Evolutionary conservation across 2,797 vertebrate genomes (phyloP), one percentile per base, ranked within the genome.

Genomic region (Vespertilio murinus): DNA sequence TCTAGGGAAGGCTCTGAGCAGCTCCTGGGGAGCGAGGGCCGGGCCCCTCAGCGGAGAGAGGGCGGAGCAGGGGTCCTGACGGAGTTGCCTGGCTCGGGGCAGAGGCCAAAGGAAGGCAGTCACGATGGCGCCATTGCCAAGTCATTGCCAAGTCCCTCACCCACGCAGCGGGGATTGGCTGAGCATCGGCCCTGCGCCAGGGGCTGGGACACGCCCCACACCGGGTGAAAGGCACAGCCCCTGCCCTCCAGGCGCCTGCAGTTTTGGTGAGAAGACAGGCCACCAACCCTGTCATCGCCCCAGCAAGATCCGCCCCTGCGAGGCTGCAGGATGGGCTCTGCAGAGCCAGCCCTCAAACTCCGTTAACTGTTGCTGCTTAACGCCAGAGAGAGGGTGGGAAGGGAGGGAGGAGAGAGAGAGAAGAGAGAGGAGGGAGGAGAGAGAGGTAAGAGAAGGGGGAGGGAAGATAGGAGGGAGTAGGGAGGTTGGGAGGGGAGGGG

Each of bases 161-260:
- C 94, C 33, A 79, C 8, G 70, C 23, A 4, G 78, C 81, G 88
- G 49, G 45, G 42, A 35, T 92, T 92, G 85, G 96, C 56, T 96
- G 88, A 93, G 78, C 93, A 93, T 94, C 78, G 80, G 65, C 69
- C 92, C 88, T 4, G 38, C 93, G 88, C 88, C 82, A 92, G 94
- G 74, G 42, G 59, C 78, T 56, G 69, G 74, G 81, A 88, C 74
- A 92, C 85, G n/a, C n/a, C n/a, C n/a, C n/a, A 85, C 90, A 93
- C n/a, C n/a, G n/a, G 61, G 94, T 91, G 88, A 95, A 92, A 96
- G 91, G 85, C 69, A 56, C 9, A 67, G 78, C 28, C 38, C 33
- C 59, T 83, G 79, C 47, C 87, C 79, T 77, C 40, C 25, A 80
- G 94, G 82, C 91, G 33, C 85, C 84, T 14, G 35, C 56, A 49